Evolutionary conservation across 2,113 vertebrate species (phyloP).

Genomic region (Hippocampus abdominalis): DNA sequence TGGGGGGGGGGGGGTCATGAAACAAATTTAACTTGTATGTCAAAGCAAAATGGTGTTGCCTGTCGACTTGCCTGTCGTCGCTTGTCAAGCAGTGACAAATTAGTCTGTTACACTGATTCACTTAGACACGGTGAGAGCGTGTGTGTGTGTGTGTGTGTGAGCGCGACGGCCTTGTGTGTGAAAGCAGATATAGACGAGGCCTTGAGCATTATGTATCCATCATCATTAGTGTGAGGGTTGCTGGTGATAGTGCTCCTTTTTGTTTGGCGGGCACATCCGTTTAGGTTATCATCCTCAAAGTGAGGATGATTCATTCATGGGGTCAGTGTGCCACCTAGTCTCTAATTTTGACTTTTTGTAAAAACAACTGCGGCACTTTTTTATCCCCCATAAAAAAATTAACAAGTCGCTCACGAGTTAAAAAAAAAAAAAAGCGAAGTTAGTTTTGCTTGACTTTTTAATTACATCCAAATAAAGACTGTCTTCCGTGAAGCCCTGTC

Average conservation of each 20-base stretch:
- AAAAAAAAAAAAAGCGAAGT: neutral
- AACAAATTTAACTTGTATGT: too few relatives aligned
- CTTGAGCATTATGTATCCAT: slow-evolving; percentile 19
- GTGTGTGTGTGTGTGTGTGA: too few relatives aligned
- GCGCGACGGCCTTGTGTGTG: neutral
- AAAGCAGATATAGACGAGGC: slow-evolving; percentile 7
- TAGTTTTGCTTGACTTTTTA: neutral
- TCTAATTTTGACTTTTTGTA: neutral
- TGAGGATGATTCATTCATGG: neutral
- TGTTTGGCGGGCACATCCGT: neutral
- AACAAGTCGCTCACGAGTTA: too few relatives aligned
- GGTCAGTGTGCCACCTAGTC: neutral
- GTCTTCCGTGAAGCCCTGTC: neutral
- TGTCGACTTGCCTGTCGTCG: slow-evolving; percentile 44
- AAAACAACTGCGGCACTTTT: neutral
- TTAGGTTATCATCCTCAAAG: neutral
- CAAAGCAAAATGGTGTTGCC: neutral
- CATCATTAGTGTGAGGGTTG: slow-evolving; percentile 3
- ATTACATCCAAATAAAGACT: neutral
- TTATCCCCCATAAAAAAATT: neutral
- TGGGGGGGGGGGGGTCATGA: too few relatives aligned
- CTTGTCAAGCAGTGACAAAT: slow-evolving; percentile 39
- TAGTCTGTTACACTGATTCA: slow-evolving; percentile 40
- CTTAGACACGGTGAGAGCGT: neutral
- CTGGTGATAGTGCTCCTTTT: neutral